Evolutionary conservation across 2,113 vertebrate genomes (phyloP), one percentile per base, ranked within the genome.

Genomic region (Halichoerus grypus): DNA sequence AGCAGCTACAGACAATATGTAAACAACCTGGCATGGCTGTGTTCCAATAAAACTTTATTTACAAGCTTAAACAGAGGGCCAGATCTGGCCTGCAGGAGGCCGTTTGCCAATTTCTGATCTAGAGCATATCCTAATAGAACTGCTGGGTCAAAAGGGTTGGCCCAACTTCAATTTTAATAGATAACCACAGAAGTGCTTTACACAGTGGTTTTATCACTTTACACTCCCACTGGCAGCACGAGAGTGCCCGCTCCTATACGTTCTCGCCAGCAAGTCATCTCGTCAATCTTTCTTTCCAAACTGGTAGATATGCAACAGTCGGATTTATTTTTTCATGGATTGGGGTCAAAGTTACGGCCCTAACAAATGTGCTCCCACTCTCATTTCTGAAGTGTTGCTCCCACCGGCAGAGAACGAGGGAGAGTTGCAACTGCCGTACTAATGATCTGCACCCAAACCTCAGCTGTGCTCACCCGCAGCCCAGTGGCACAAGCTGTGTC

Each of bases 401-500:
- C 65, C 36, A 7, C 15, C 11, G 49, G 67, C 86, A 77, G 28
- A 57, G 39, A 33, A 83, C 1, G 2, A 31, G 31, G 4, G 16
- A n/a, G 55, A 69, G 12, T 1, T 19, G 12, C n/a, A 82, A 31
- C 55, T 39, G 51, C 49, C 74, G 1, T 0, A 31, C 53, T 3
- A 36, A 51, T 1, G 3, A 80, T 3, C 1, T n/a, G 57, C 51
- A 71, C 7, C 5, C 6, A 28, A 28, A 53, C 39, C 49, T 59
- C 1, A 0, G n/a, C 19, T 15, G 2, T 7, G 55, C 26, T 46
- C 72, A 22, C 19, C 79, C 33, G 65, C 1, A 28, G 49, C 16
- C 42, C 19, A 13, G 53, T 0, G 39, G 65, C 3, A 13, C 0
- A 3, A 49, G 5, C 16, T 28, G 24, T 5, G 8, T 31, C 74